Evolutionary conservation across 2,797 vertebrate genomes (phyloP), one percentile per base, ranked within the genome.

Genomic region (Melanotaenia pygmaea): DNA sequence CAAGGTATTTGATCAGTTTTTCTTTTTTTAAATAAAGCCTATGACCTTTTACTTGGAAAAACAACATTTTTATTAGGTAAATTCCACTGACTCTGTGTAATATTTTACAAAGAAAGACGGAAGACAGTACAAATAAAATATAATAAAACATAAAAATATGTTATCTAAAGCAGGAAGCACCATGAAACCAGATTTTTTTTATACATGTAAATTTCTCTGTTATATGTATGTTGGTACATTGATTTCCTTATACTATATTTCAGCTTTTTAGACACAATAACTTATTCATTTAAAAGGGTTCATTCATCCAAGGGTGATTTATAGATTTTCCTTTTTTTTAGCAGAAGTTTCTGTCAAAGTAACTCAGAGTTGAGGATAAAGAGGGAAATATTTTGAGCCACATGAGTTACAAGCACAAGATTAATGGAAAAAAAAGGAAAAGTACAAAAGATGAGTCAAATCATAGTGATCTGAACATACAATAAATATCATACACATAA

Each of bases 401-500:
- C 20, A n/a, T n/a, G 45, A 47, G 20, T 4, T 56, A 24, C 13
- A 51, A 43, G 10, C 9, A 22, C 3, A 14, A 54, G 22, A 53
- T 59, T 4, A 35, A 40, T 30, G 14, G 3, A 3, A 3, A 1
- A 37, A 8, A 28, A 34, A 20, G 34, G 8, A 16, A 12, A 24
- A 28, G 7, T 8, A 1, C 3, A 50, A 50, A 22, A 10, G 8
- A 6, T n/a, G 5, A 0, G 16, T 0, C 12, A 59, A 43, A 57
- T 30, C 53, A 20, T 35, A 45, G 62, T 59, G 14, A 35, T 61
- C 59, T 72, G 4, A 28, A 61, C 40, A 70, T 60, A 54, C 34
- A 68, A 56, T 50, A 24, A 70, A 24, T 30, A 38, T 65, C 50
- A 67, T 54, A 66, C 50, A 61, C 63, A 47, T 59, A 67, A n/a